Evolutionary conservation across 2,888 invertebrate species (phyloP).

Genomic region (Chalcosyrphus nemorum): DNA sequence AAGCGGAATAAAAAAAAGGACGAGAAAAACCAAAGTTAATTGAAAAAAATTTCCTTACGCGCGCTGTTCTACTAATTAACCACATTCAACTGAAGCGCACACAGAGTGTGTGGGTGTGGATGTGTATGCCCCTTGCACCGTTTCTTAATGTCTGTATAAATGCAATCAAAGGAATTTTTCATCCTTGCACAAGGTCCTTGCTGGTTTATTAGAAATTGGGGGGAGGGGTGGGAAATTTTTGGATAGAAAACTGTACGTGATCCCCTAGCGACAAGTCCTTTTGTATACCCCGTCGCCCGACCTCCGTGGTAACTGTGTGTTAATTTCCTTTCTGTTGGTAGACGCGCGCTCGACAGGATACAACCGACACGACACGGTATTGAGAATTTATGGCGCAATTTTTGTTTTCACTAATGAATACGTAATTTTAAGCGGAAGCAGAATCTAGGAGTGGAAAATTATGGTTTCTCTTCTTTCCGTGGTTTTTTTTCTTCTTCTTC

Average conservation of each 20-base stretch:
- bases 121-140: not conserved
- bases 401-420: conserved; percentile 59
- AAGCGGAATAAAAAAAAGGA: not conserved
- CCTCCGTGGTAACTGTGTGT: not conserved
- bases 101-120: too few species aligned
- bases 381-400: conserved; percentile 49
- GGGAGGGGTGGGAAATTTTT: not conserved
- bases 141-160: not conserved
- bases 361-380: conserved; percentile 1
- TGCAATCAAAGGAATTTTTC: conserved; percentile 53
- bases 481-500: not conserved
- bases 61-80: conserved; percentile 64
- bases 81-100: conserved; percentile 36
- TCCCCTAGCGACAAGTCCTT: not conserved
- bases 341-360: conserved; percentile 19
- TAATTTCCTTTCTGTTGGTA: conserved; percentile 43
- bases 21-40: conserved; percentile 46
- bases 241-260: not conserved
- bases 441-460: conserved; percentile 43
- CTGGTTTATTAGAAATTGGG: not conserved
- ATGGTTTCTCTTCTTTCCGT: conserved; percentile 2
- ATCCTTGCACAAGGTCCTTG: conserved; percentile 12
- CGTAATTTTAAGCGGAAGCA: conserved; percentile 54
- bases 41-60: conserved; percentile 54
- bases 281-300: too few species aligned